These are phyloP conservation scores for Drosophila infuscata DNA, from an alignment of 2,888 invertebrate species.

Conservation along the genomic window DNA sequence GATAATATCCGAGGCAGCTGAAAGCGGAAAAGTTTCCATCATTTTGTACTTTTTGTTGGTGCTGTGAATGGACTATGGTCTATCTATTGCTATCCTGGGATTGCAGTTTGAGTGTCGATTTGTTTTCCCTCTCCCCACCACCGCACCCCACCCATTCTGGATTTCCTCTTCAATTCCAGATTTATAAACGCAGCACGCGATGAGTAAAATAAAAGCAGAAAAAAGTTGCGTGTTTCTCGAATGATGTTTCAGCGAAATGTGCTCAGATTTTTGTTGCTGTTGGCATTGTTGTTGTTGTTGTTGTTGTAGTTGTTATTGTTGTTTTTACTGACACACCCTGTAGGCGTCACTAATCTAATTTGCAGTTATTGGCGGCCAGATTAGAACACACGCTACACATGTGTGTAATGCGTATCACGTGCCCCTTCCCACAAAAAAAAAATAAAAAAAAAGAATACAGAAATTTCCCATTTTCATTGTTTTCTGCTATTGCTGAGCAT, in stretches of 20 bases:
- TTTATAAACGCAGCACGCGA: conserved; percentile 74
- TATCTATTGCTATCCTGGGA: conserved; percentile 54
- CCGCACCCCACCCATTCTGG: neutral
- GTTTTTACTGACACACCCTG: conserved; percentile 21
- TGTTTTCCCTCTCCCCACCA: conserved; percentile 11
- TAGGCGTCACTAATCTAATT: conserved; percentile 76
- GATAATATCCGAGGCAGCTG: conserved; percentile 40
- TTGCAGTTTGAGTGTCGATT: conserved; percentile 67
- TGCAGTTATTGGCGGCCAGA: conserved; percentile 77
- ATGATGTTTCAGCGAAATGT: conserved; percentile 11
- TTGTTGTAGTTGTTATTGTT: conserved; percentile 10
- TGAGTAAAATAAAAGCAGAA: neutral
- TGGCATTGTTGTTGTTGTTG: conserved; percentile 1
- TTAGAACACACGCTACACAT: conserved; percentile 64
- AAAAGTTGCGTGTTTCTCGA: conserved; percentile 41
- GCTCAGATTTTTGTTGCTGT: conserved; percentile 15
- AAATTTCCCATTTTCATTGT: conserved; percentile 36
- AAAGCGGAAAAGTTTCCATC: conserved; percentile 72
- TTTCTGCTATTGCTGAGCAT: conserved; percentile 52
- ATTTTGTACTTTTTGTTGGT: conserved; percentile 38
- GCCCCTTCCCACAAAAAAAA: conserved; percentile 11
- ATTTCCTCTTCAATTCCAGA: conserved; percentile 37
- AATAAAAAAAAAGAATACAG: neutral
- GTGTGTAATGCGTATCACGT: conserved; percentile 69
- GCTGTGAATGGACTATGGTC: conserved; percentile 26